These are phyloP conservation scores for Thaumetopoea pityocampa DNA, from an alignment of 1,140 invertebrate genomes.

Conservation along the genomic window DNA sequence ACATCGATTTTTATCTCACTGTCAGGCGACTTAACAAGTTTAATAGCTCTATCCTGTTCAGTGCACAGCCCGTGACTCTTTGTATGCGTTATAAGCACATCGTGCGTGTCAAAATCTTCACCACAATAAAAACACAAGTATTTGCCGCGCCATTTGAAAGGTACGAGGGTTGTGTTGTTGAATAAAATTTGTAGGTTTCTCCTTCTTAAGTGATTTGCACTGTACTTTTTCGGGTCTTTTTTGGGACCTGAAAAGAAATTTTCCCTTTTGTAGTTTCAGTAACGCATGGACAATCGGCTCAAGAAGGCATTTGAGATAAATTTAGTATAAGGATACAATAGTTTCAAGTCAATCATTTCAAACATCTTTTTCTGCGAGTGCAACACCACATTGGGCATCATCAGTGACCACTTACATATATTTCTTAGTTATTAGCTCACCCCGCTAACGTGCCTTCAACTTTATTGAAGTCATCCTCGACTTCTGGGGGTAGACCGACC, in stretches of 20 bases:
- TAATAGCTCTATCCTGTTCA: conserved; percentile 29
- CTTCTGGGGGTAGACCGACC: no score
- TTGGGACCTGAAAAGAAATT: conserved; percentile 59
- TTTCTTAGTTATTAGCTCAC: no score
- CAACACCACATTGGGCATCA: no score
- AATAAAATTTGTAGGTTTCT: conserved; percentile 46
- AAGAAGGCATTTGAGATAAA: no score
- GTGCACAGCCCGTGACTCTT: conserved; percentile 33
- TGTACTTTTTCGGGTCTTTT: conserved; percentile 19
- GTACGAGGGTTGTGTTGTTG: conserved; percentile 47
- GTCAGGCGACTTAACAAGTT: conserved; percentile 24
- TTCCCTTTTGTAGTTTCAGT: conserved; percentile 32
- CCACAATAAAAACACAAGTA: conserved; percentile 49
- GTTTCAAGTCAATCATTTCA: no score
- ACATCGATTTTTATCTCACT: conserved; percentile 49
- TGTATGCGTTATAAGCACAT: conserved; percentile 37
- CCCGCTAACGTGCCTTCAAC: no score
- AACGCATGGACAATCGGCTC: neutral
- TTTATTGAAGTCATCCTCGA: no score
- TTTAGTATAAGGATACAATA: no score
- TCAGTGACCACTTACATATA: no score
- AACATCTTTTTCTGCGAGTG: no score
- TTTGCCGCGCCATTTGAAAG: conserved; percentile 47
- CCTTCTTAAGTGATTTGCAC: conserved; percentile 23
- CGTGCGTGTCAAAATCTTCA: conserved; percentile 22